Evolutionary conservation across 2,113 vertebrate species (phyloP), one percentile per base, ranked within the genome.

Genomic region (Engystomops pustulosus): DNA sequence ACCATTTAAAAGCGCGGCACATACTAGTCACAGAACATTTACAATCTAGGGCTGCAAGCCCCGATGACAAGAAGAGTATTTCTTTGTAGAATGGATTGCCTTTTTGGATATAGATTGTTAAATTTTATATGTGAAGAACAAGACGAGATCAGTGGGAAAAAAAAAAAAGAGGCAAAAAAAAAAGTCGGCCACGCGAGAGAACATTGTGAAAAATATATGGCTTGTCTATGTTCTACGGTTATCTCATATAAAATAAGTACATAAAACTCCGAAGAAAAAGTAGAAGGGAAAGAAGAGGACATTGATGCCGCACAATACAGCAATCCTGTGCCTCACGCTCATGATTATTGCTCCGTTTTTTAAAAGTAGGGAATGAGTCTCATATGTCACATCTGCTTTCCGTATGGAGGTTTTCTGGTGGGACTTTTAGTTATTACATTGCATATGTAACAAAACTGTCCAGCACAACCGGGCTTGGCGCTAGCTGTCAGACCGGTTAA

Each of bases 41-140:
- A 76, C 51, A 84, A 84, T 84, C 32, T 77, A 77, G 74, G 82
- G 77, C 74, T 25, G 60, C 82, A 38, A 77, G 82, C 45, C 44
- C 41, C 72, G 53, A 51, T 84, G 82, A 84, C 82, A 84, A 84
- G 81, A 77, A 77, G 69, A 67, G 82, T 84, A 84, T 84, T 84
- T 84, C 82, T 77, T 76, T 68, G 82, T 55, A 68, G 82, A 69
- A 84, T 84, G 72, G 68, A 84, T 75, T 69, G 62, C 82, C 82
- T 84, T 81, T 83, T 78, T 77, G 72, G 72, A 84, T 75, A 84
- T 84, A 36, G 82, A 76, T 77, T 84, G 82, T 84, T 77, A 84
- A 84, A 84, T 67, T 77, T 84, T 84, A 84, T 84, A 55, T 77
- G 45, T 77, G 67, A 81, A 69, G 71, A 41, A 38, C 72, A 78